Evolutionary conservation across 2,888 invertebrate species (phyloP), one percentile per base, ranked within the genome.

Genomic region (Phalera bucephala): DNA sequence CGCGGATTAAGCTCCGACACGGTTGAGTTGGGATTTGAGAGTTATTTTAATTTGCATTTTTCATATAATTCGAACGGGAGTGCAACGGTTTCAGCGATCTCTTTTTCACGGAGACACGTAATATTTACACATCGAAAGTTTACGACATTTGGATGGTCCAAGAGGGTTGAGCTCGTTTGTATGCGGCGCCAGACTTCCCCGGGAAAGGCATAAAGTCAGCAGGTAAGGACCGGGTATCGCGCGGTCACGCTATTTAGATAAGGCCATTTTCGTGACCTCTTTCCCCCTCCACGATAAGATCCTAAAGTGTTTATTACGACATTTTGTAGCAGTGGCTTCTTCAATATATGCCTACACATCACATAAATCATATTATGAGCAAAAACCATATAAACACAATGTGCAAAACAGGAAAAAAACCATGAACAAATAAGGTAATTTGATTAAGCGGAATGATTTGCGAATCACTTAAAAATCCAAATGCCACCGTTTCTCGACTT

Each of bases 1-100:
- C 88, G 86, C 72, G 87, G 88, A 88, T 88, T 89, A 88, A 88
- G 87, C 86, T 72, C 78, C 81, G 84, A 85, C 88, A 87, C 88
- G 88, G 86, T 83, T 84, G 85, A 87, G 85, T 87, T 87, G 83
- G 73, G 80, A 85, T 87, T 86, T 83, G 72, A 80, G 80, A 88
- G 84, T 88, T 89, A 86, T 88, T 89, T 87, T 87, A 87, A 89
- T 87, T 88, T 86, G 82, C 79, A 79, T 80, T 82, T 29, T 83
- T 81, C 77, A 69, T 72, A 67, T 70, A 74, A 80, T 80, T 11
- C 70, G 58, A 59, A 64, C 65, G 71, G 73, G 71, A 79, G 65
- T 69, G 70, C 69, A 66, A 61, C 63, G 56, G 49, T 64, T 68
- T 15, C 40, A 57, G 47, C 50, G 45, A 51, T 69, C 69, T 60